Base-by-base conservation (phyloP, 2,888 invertebrate genomes). In the Catocala fraxini region DNA sequence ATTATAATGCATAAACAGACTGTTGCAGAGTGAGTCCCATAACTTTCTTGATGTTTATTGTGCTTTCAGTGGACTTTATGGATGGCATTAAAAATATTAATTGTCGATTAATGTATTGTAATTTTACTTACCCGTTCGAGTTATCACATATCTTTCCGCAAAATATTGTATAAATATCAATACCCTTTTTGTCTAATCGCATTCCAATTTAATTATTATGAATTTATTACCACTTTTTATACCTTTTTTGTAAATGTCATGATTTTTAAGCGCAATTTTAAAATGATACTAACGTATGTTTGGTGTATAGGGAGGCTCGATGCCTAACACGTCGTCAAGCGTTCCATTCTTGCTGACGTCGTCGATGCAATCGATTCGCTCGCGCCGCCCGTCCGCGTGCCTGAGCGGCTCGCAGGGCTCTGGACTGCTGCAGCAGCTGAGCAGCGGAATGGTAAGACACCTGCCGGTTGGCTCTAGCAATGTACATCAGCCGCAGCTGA, bases 401-500 rank as follows among this genome's bases (percentile, higher is more conserved):
- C 92, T 97, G 74, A 96, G 96, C 85, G 95, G 95, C 80, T 96
- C 96, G 57, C 96, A 96, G 82, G 97, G 97, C 81, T 96, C 97
- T 70, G 97, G 97, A 73, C 94, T 98, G 68, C 94, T 98, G 77
- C 98, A 98, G 87, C 98, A 98, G 92, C 95, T 98, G 89, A 97
- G 98, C 96, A 96, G 97, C 93, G 98, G 98, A 96, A 97, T 98
- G 97, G 98, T 98, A 97, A 98, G 98, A 95, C 97, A 96, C 94
- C 95, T 96, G 90, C 96, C 96, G 86, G 87, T 88, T 80, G 95
- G 95, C 92, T 96, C 96, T 92, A 95, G 95, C 95, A 95, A 94
- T 86, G 94, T 92, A 88, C 71, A 63, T 33, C 77, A 59, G 94
- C 94, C 82, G 77, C 86, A 80, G 82, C 85, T 86, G 82, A 66